Base-by-base conservation (phyloP, 2,113 vertebrate species). In the Circaetus gallicus region DNA sequence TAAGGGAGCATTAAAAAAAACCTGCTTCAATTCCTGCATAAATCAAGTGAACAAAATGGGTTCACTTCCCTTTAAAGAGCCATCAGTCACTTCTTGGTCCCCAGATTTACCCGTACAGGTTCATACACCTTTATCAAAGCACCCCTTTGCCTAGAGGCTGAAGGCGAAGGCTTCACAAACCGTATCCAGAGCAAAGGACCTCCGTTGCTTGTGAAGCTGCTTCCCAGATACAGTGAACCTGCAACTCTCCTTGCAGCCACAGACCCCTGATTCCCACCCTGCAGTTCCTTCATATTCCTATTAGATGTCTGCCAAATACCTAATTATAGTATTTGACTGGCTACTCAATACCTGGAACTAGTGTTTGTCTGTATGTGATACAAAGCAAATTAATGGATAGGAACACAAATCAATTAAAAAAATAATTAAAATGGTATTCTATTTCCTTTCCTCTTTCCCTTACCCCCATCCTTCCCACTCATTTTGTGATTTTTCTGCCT, bases 401-500 rank as follows among this genome's bases (percentile, higher is more conserved):
- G 40, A 93, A 86, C 72, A 90, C 79, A 95, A 86, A 95, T 93
- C 90, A 89, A 94, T 94, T 86, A 5, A 62, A 92, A 89, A 89
- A 91, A 88, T 71, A 95, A 86, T 93, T 88, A 89, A 92, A 76
- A 82, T 43, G 2, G n/a, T 67, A 70, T 89, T 93, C 67, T 92
- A 13, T 94, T 95, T 84, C n/a, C 26, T 82, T 94, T 91, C 18
- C 38, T 90, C 53, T 86, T 93, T 85, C 25, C 24, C n/a, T 79
- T 26, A 32, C 40, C 79, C 38, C 40, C 31, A 88, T 63, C 38
- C 55, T 86, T 89, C 29, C 67, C 11, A 52, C 31, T 67, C 16
- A 70, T 82, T 89, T 83, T 89, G 71, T 82, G 59, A 88, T 78
- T 95, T 94, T 90, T 93, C 61, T 96, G 63, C 29, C 71, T 85